Evolutionary conservation across 2,888 invertebrate species (phyloP), one percentile per base, ranked within the genome.

Genomic region (Halictus quadricinctus): DNA sequence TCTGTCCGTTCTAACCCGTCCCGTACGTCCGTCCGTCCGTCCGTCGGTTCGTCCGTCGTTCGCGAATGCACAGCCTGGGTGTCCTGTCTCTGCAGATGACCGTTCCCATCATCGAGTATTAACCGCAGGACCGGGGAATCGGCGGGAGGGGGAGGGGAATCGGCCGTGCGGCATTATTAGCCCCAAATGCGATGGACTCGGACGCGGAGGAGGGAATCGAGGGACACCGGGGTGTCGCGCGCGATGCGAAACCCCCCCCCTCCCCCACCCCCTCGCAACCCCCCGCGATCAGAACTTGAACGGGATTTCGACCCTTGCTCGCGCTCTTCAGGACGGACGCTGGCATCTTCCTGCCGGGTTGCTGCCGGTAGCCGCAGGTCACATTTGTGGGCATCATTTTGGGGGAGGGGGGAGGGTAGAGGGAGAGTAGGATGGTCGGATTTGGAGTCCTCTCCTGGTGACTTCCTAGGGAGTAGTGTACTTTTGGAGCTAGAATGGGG

Each of bases 51-150:
- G 84, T 79, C 86, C 87, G 87, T 86, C 87, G 89, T 88, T 89
- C 89, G 91, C 91, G 91, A 92, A 91, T 92, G 91, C 92, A 89
- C 88, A 87, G 83, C 81, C 89, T 88, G 87, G 89, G 85, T 84
- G 84, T 91, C 91, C 93, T 94, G 94, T 94, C 94, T 94, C 94
- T 94, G 94, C 94, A 94, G 94, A 94, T 94, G 94, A 94, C 94
- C 94, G 94, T 94, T 94, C 94, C 94, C 94, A 94, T 94, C 94
- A 94, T 94, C 94, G 94, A 94, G 94, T 94, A 94, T 94, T 94
- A 94, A 94, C 94, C 94, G 94, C 94, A 94, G 93, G 91, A 93
- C 90, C 93, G 92, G 82, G 92, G 92, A 89, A 93, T 92, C 91
- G 88, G 88, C 76, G 84, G 85, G 87, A 41, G 69, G 69, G 69